Conservation (phyloP, 2,888 invertebrate species). For the Drosophila greeni region DNA sequence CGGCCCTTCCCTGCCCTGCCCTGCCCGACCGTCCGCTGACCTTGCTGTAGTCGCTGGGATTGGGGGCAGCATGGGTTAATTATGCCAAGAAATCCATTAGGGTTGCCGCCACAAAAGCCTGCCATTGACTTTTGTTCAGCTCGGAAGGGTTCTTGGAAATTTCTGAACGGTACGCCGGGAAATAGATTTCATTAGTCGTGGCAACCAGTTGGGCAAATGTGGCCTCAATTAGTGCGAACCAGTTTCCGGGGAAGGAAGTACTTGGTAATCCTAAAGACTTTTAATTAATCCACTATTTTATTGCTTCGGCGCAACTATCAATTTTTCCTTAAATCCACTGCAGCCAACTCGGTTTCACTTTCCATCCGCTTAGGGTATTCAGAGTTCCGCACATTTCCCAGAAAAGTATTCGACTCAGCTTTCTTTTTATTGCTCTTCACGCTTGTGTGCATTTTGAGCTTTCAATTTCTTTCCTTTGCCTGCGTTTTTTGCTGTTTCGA, state of each 20-base stretch:
- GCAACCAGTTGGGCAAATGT: background rate
- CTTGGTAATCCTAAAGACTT: slow-evolving; percentile 1
- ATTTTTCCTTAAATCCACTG: too few relatives aligned
- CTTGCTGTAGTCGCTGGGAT: slow-evolving; percentile 15
- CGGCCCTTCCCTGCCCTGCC: background rate
- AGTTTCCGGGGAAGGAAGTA: slow-evolving; percentile 2
- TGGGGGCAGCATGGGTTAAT: slow-evolving; percentile 55
- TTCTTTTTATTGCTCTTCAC: slow-evolving; percentile 50
- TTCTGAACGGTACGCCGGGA: slow-evolving; percentile 2
- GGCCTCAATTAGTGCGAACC: slow-evolving; percentile 1
- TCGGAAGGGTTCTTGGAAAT: slow-evolving; percentile 24
- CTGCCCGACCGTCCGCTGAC: slow-evolving; percentile 24
- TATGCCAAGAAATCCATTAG: slow-evolving; percentile 67
- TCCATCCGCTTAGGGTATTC: slow-evolving; percentile 45
- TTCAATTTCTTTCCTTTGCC: slow-evolving; percentile 42
- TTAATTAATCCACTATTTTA: slow-evolving; percentile 3
- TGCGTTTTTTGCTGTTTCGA: slow-evolving; percentile 42
- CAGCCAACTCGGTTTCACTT: background rate
- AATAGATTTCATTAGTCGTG: slow-evolving; percentile 11
- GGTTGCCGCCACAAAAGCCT: slow-evolving; percentile 34
- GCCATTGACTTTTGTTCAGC: slow-evolving; percentile 50
- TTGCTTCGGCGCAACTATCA: background rate
- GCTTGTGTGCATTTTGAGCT: slow-evolving; percentile 64
- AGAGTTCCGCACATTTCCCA: slow-evolving; percentile 6
- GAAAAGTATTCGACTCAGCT: slow-evolving; percentile 8